Evolutionary conservation across 2,797 vertebrate genomes (phyloP).

Genomic region (Tokudaia tokunoshimensis): DNA sequence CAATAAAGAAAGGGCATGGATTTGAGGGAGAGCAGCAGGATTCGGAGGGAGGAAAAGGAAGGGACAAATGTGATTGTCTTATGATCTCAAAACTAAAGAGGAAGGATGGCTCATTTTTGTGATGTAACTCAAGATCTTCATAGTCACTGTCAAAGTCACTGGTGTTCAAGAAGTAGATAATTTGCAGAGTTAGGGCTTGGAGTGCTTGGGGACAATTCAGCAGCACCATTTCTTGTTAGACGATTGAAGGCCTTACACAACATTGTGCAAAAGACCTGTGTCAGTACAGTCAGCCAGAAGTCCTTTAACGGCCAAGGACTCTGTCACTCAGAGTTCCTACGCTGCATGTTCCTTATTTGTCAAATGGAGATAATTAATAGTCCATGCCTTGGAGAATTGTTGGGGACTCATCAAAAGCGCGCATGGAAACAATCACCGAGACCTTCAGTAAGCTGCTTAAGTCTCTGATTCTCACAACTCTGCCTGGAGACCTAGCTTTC

Average conservation of each 20-base stretch:
- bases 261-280: background rate
- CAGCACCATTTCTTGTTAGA: background rate
- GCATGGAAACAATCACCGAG: conserved; percentile 46
- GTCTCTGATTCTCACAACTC: conserved; percentile 39
- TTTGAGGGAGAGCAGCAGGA: background rate
- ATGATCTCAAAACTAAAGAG: background rate
- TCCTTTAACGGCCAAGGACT: conserved; percentile 5
- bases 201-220: background rate
- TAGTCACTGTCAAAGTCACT: background rate
- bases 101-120: background rate
- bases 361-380: background rate
- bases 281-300: background rate
- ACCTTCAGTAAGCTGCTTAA: conserved; percentile 27
- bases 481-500: conserved; percentile 64
- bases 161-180: background rate
- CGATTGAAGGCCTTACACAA: background rate
- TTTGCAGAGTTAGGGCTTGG: background rate
- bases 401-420: conserved; percentile 18
- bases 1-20: background rate
- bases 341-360: background rate
- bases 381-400: background rate
- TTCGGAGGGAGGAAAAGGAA: background rate
- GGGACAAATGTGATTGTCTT: too few species aligned
- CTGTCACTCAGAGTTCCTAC: background rate
- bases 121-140: background rate